Evolutionary conservation across 2,797 vertebrate species (phyloP).

Genomic region (Phylloscopus collybita): DNA sequence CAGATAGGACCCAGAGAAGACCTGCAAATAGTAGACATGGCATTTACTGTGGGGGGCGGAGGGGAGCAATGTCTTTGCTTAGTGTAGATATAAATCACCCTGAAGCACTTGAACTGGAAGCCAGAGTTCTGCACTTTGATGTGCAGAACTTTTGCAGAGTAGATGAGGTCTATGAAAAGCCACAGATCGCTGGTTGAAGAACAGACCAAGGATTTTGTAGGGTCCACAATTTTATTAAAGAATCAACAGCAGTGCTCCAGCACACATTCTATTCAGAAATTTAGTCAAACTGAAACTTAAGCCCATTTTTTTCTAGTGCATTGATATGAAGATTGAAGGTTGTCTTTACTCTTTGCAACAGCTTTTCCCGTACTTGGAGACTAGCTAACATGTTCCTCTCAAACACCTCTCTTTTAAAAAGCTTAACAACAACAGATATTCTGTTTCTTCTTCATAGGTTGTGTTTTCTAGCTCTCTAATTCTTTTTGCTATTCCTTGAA

Average conservation of each 20-base stretch:
- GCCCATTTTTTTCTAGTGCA: not conserved
- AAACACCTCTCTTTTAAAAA: not conserved
- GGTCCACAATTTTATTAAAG: not conserved
- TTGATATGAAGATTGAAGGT: not conserved
- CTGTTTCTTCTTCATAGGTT: not conserved
- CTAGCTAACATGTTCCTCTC: not conserved
- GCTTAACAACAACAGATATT: not conserved
- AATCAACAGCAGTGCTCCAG: not conserved
- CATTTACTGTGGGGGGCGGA: not conserved
- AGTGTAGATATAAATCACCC: too few relatives aligned
- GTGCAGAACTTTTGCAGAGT: not conserved
- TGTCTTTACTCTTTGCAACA: not conserved
- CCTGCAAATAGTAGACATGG: fast-evolving
- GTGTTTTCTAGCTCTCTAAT: not conserved
- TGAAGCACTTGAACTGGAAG: not conserved
- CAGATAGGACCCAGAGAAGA: not conserved
- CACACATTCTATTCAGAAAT: not conserved
- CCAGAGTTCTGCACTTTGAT: not conserved
- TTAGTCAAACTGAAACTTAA: not conserved
- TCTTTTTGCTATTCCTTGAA: not conserved
- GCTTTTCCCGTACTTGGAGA: not conserved
- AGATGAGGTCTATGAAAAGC: not conserved
- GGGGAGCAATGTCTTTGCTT: not conserved
- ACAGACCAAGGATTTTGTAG: not conserved
- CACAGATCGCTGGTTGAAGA: not conserved